These are phyloP conservation scores for Motacilla tschutschensis DNA, from an alignment of 2,113 vertebrate genomes.

Conservation along the genomic window DNA sequence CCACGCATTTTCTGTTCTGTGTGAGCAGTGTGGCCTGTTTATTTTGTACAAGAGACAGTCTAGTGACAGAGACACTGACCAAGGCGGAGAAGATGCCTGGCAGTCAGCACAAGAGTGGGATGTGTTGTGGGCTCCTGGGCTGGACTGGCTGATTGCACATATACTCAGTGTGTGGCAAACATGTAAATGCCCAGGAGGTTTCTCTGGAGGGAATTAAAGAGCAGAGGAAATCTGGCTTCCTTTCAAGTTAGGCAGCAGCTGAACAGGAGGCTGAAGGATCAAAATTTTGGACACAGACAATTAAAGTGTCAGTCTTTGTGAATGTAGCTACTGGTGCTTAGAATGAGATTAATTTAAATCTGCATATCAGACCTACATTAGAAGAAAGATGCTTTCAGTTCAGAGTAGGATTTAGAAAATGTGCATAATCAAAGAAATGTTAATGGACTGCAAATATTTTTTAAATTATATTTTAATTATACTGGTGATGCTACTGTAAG, in stretches of 20 bases:
- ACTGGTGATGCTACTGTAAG: not conserved
- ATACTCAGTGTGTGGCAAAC: not conserved
- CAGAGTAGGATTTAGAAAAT: not conserved
- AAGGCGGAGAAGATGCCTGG: not conserved
- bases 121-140: not conserved
- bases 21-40: not conserved
- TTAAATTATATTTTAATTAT: not conserved
- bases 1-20: not conserved
- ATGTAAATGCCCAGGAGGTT: not conserved
- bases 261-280: not conserved
- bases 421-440: not conserved
- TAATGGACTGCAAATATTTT: not conserved
- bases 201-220: not conserved
- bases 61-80: not conserved
- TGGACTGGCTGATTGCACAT: not conserved
- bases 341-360: conserved; percentile 11
- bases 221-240: not conserved
- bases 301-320: not conserved
- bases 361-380: not conserved
- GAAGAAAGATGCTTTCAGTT: not conserved
- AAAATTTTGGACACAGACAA: not conserved
- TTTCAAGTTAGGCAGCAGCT: not conserved
- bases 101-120: not conserved
- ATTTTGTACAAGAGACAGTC: not conserved
- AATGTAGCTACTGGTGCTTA: not conserved